Evolutionary conservation across 1,140 invertebrate genomes (phyloP), one percentile per base, ranked within the genome.

Genomic region (Drosophila lowei): DNA sequence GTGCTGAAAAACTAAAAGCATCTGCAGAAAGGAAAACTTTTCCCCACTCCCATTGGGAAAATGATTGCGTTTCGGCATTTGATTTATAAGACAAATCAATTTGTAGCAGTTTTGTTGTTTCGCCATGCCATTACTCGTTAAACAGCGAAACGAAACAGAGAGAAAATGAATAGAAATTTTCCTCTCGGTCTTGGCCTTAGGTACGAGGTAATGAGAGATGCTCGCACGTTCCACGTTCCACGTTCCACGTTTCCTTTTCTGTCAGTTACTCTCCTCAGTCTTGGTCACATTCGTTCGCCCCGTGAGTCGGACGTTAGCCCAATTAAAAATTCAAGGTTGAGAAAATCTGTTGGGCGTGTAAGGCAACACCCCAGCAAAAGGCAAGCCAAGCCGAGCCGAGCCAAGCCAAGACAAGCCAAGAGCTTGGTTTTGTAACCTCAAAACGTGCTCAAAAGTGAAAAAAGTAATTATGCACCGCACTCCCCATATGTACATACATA

Each of bases 261-360:
- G 49, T 21, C 47, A 15, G 49, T 59, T 44, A 42, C 21, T 9
- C 21, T 46, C 25, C 7, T 42, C 57, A 42, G 11, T 72, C 56
- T 30, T 42, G 41, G 59, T 44, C 50, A 43, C 15, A 43, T 13
- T 56, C 44, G 42, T n/a, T 54, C 42, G 23, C 71, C 42, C 59
- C 16, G 48, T 43, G 23, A 56, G 61, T 53, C 66, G 71, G 59
- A 58, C 77, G 71, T 75, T 79, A 71, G 77, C 79, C 79, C 79
- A 83, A 83, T 83, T 83, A 83, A 81, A 78, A 83, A 78, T 77
- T 83, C 79, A 83, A 83, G 79, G 79, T 78, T 83, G 79, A 83
- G 74, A 83, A 81, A 83, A 83, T 83, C 79, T 83, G 16, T 13
- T 75, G 73, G 70, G 66, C 58, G 70, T 61, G 70, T 71, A 68